Conservation (phyloP, 2,888 invertebrate species). For the Drosophila emarginata region DNA sequence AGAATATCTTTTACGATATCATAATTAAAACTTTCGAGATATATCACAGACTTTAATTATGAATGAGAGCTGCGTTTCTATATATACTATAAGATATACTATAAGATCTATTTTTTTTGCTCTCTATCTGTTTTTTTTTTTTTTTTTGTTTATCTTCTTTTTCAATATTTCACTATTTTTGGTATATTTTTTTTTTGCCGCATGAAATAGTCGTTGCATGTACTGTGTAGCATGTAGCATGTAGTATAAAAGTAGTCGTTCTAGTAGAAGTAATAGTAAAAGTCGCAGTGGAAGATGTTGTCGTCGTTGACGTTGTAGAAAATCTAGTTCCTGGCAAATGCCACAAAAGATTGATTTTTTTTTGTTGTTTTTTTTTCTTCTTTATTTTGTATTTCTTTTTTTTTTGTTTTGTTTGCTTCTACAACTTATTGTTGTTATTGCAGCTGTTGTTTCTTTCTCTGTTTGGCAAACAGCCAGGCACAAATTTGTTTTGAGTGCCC, state of each 20-base stretch:
- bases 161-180: no score
- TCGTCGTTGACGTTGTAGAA: conserved; percentile 42
- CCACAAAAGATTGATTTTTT: conserved; percentile 74
- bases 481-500: conserved; percentile 74
- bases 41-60: no score
- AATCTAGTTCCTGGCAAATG: conserved; percentile 72
- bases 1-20: no score
- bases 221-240: background rate
- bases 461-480: conserved; percentile 66
- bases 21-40: no score
- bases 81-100: conserved; percentile 8
- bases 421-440: conserved; percentile 41
- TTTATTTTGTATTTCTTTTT: conserved; percentile 26
- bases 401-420: conserved; percentile 17
- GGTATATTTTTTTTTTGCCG: conserved; percentile 35
- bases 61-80: background rate
- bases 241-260: conserved; percentile 18
- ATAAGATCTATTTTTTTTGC: background rate
- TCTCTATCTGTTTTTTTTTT: background rate
- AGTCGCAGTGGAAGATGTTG: conserved; percentile 31
- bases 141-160: conserved; percentile 35
- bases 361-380: background rate
- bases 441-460: conserved; percentile 41
- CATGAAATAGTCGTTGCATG: conserved; percentile 48
- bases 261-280: conserved; percentile 13